Evolutionary conservation across 1,140 invertebrate species (phyloP).

Genomic region (Gonioctena quinquepunctata): DNA sequence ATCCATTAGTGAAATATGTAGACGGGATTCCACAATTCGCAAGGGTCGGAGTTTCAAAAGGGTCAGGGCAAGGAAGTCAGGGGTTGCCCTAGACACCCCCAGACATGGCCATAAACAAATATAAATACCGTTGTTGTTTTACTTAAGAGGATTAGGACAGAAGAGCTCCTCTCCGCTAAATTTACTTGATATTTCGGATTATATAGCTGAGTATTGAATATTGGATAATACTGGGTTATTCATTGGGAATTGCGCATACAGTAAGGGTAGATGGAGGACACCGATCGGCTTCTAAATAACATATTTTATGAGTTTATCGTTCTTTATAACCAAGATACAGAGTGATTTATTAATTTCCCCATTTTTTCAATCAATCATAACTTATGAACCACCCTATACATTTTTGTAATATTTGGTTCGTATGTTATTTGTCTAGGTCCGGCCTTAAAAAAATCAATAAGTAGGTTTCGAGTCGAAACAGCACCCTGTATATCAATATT

Average conservation of each 20-base stretch:
- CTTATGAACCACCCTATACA: too few species aligned
- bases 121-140: not conserved
- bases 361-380: too few species aligned
- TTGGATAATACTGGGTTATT: not conserved
- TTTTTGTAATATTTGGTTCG: too few species aligned
- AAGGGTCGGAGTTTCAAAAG: conserved; percentile 13
- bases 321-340: not conserved
- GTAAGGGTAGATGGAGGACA: too few species aligned
- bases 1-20: conserved; percentile 31
- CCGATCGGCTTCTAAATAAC: not conserved
- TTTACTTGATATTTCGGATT: not conserved
- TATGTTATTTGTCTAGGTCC: too few species aligned
- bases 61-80: conserved; percentile 24
- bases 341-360: too few species aligned
- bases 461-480: too few species aligned
- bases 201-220: not conserved
- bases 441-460: too few species aligned
- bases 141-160: not conserved
- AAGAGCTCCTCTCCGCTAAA: not conserved
- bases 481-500: too few species aligned
- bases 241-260: too few species aligned
- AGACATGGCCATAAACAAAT: conserved; percentile 8
- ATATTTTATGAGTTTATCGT: not conserved
- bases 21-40: conserved; percentile 20
- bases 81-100: conserved; percentile 26